phyloP scores from a whole-genome alignment of 2,113 vertebrate species.

The Anguilla rostrata region DNA sequence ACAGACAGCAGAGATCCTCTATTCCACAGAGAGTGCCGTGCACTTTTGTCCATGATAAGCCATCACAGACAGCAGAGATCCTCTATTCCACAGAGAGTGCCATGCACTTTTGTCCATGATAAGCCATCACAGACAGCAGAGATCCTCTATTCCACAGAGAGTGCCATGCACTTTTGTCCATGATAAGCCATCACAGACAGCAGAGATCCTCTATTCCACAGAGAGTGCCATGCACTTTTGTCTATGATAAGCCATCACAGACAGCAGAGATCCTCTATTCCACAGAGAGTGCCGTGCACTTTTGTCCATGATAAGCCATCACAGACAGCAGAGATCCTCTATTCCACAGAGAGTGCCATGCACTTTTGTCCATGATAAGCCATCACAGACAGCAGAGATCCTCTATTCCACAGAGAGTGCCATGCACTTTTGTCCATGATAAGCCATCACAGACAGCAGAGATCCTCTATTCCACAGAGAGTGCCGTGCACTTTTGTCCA shows the following conservation, averaged over 20 bases:
- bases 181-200: neutral
- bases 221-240: neutral
- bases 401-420: neutral
- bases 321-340: neutral
- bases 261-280: neutral
- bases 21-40: neutral
- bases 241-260: neutral
- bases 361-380: neutral
- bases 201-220: neutral
- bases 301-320: neutral
- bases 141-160: neutral
- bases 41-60: neutral
- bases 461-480: neutral
- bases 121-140: neutral
- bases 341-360: neutral
- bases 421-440: neutral
- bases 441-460: neutral
- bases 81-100: neutral
- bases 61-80: neutral
- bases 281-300: neutral
- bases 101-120: neutral
- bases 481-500: too few relatives aligned
- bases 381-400: neutral
- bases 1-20: neutral
- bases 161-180: neutral